These are phyloP conservation scores for Chaetodon trifascialis DNA, from an alignment of 2,113 vertebrate genomes.

Conservation along the genomic window DNA sequence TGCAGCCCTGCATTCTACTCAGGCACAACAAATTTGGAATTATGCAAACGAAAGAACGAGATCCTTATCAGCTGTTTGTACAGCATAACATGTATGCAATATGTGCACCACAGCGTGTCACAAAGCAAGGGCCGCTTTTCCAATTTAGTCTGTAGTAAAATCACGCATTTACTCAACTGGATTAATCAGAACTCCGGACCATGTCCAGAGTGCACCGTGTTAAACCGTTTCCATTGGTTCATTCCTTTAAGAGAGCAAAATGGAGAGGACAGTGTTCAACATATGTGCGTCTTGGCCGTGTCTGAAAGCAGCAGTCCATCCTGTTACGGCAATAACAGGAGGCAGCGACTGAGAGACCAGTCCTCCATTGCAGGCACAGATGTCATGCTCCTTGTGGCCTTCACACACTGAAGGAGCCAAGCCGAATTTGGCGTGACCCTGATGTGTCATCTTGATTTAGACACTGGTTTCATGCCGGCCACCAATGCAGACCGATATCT, in stretches of 20 bases:
- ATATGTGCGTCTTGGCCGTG: constrained; percentile 59
- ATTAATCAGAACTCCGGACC: constrained; percentile 45
- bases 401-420: constrained; percentile 68
- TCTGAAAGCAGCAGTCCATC: constrained; percentile 58
- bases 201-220: constrained; percentile 29
- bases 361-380: constrained; percentile 60
- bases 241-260: constrained; percentile 34
- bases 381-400: constrained; percentile 78
- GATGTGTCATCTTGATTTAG: constrained; percentile 80
- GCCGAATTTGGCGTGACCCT: constrained; percentile 75
- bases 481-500: constrained; percentile 59
- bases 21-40: constrained; percentile 76
- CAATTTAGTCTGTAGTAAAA: constrained; percentile 38
- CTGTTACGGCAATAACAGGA: constrained; percentile 57
- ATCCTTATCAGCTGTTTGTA: constrained; percentile 59
- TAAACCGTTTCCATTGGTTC: constrained; percentile 45
- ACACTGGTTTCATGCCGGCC: constrained; percentile 51
- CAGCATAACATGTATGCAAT: constrained; percentile 26
- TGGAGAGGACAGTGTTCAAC: constrained; percentile 41
- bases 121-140: constrained; percentile 39
- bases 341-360: constrained; percentile 56
- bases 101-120: constrained; percentile 48
- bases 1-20: constrained; percentile 60
- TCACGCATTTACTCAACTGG: constrained; percentile 49
- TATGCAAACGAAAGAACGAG: constrained; percentile 69